Base-by-base conservation (phyloP, 2,113 vertebrate genomes). In the Diglossa brunneiventris region DNA sequence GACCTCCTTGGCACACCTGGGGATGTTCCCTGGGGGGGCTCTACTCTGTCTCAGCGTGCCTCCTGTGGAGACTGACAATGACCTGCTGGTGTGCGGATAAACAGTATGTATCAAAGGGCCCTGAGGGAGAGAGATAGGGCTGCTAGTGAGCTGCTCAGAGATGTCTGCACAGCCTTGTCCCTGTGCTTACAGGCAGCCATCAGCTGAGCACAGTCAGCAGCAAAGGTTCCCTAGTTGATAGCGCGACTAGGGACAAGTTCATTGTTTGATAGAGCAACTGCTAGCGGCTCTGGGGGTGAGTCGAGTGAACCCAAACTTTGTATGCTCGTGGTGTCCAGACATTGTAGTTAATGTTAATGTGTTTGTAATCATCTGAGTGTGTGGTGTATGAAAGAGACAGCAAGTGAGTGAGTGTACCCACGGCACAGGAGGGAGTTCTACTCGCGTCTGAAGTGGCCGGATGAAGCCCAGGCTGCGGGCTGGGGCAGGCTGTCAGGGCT, bases 391-490 rank as follows among this genome's bases (percentile, higher is more conserved):
- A 56, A 33, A 24, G n/a, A 26, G 31, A 35, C 10, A n/a, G 20
- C 31, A 21, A 35, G 23, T 7, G 24, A 27, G 24, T 27, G 11
- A 61, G 35, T 11, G 11, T 61, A 18, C 24, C 23, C 58, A 59
- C 5, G 10, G 23, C 4, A 7, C n/a, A 5, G 15, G 15, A 10
- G 22, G 23, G 15, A 59, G 35, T 26, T 37, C 58, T 27, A 37
- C 10, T 23, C 4, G 2, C 2, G 2, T 26, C 58, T 37, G n/a
- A 37, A 15, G 23, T 4, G 15, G 23, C n/a, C 2, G 6, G 21
- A 7, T 61, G 35, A 26, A 35, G n/a, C 35, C 58, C 15, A 3
- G n/a, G 23, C 15, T 5, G 56, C 3, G 7, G 7, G 56, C 15
- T 16, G 23, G 58, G 10, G 15, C n/a, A 17, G n/a, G 23, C 15